phyloP scores from a whole-genome alignment of 2,888 invertebrate genomes.

The Meiosimyza platycephala region DNA sequence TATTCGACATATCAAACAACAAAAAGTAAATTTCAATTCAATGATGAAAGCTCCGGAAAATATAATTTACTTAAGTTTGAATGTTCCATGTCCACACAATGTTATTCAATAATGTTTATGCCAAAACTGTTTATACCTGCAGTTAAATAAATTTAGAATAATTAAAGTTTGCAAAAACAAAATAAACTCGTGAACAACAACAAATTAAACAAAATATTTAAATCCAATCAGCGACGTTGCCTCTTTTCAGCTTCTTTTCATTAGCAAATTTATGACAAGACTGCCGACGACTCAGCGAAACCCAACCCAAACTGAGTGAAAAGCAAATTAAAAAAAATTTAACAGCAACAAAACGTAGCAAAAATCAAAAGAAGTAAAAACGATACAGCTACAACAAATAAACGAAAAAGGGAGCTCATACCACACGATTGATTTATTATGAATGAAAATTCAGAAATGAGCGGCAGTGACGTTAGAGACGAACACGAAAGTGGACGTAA shows the following conservation, averaged over 20 bases:
- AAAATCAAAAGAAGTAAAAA: conserved; percentile 27
- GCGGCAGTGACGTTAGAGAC: conserved; percentile 6
- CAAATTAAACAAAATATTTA: conserved; percentile 21
- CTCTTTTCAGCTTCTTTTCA: conserved; percentile 20
- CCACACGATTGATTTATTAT: conserved; percentile 51
- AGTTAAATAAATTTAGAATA: conserved; percentile 21
- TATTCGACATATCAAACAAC: too few relatives aligned
- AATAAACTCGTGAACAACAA: conserved; percentile 6
- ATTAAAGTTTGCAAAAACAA: conserved; percentile 5
- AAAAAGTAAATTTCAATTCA: too few relatives aligned
- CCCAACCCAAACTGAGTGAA: conserved; percentile 40
- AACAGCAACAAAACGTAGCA: conserved; percentile 35
- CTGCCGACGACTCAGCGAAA: conserved; percentile 39
- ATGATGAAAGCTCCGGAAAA: neutral
- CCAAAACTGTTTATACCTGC: conserved; percentile 1
- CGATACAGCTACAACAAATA: conserved; percentile 31
- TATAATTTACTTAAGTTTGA: neutral
- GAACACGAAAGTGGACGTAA: conserved; percentile 2
- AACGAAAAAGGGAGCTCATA: conserved; percentile 38
- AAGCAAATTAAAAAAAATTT: conserved; percentile 33
- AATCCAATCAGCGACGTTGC: conserved; percentile 32
- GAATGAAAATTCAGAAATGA: conserved; percentile 51
- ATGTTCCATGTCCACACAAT: too few relatives aligned
- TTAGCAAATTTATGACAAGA: conserved; percentile 41
- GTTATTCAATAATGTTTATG: too few relatives aligned